Conservation (phyloP, 2,113 vertebrate species). For the Perca fluviatilis region DNA sequence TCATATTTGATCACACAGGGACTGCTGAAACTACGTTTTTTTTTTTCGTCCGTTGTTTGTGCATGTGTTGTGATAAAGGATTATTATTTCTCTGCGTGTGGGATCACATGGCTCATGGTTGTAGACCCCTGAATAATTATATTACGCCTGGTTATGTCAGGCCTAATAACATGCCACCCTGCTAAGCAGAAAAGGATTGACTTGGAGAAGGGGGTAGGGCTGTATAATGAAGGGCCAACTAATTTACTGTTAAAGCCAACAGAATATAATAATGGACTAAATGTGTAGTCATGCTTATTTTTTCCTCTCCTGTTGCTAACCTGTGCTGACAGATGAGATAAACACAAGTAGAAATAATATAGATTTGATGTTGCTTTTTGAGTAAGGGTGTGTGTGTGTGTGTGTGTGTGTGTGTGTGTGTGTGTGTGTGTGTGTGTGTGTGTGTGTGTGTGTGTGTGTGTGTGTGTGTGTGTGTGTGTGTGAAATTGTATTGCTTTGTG, state of each 20-base stretch:
- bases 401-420: too few species aligned
- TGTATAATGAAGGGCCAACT: slow-evolving; percentile 68
- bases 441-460: slow-evolving; percentile 3
- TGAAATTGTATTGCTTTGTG: slow-evolving; percentile 53
- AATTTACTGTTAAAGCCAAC: slow-evolving; percentile 70
- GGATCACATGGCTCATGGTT: slow-evolving; percentile 70
- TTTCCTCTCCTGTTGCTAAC: slow-evolving; percentile 48
- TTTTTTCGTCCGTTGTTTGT: slow-evolving; percentile 3
- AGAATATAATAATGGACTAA: slow-evolving; percentile 52
- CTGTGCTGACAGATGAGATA: slow-evolving; percentile 65
- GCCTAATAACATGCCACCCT: slow-evolving; percentile 78
- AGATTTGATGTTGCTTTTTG: slow-evolving; percentile 25
- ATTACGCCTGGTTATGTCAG: slow-evolving; percentile 82
- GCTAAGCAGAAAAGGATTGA: slow-evolving; percentile 71
- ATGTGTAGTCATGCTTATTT: slow-evolving; percentile 54
- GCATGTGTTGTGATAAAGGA: slow-evolving; percentile 49
- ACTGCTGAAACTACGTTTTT: slow-evolving; percentile 36
- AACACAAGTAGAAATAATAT: slow-evolving; percentile 63
- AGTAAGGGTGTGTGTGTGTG: slow-evolving; percentile 3
- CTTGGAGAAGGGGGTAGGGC: slow-evolving; percentile 17
- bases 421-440: not conserved
- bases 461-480: slow-evolving; percentile 20
- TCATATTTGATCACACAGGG: slow-evolving; percentile 51
- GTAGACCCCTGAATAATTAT: slow-evolving; percentile 82
- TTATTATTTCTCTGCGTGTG: slow-evolving; percentile 76